Evolutionary conservation across 2,888 invertebrate genomes (phyloP).

Genomic region (Sacculina carcini): DNA sequence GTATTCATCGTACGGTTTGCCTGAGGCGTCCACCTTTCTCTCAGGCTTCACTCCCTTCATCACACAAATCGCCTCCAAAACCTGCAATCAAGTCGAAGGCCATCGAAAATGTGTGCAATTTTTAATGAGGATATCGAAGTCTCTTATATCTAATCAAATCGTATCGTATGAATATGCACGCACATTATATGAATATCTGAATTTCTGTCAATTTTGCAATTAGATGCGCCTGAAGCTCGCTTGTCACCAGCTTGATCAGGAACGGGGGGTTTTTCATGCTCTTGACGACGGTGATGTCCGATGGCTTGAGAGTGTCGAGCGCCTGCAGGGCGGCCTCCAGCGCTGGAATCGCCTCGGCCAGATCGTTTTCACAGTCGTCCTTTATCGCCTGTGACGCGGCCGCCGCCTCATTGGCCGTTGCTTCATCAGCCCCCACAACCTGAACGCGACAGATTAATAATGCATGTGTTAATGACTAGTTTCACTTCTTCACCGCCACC

Average conservation of each 20-base stretch:
- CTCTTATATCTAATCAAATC: no score
- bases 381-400: constrained; percentile 56
- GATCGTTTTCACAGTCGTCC: constrained; percentile 71
- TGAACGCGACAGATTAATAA: neutral
- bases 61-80: constrained; percentile 13
- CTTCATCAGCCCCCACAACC: constrained; percentile 58
- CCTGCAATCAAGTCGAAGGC: constrained; percentile 3
- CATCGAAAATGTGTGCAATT: no score
- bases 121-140: no score
- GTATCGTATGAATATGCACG: no score
- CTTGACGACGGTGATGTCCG: constrained; percentile 58
- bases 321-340: constrained; percentile 45
- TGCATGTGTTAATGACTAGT: no score
- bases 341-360: constrained; percentile 61
- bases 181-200: no score
- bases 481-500: no score
- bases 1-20: constrained; percentile 38
- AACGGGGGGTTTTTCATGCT: constrained; percentile 68
- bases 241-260: constrained; percentile 49
- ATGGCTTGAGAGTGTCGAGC: constrained; percentile 55
- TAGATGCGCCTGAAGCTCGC: no score
- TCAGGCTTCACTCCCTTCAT: constrained; percentile 56
- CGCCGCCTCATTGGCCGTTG: constrained; percentile 61
- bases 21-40: constrained; percentile 37
- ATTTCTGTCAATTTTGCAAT: no score